Base-by-base conservation (phyloP, 2,797 vertebrate genomes). In the Chaenodraco wilsoni region DNA sequence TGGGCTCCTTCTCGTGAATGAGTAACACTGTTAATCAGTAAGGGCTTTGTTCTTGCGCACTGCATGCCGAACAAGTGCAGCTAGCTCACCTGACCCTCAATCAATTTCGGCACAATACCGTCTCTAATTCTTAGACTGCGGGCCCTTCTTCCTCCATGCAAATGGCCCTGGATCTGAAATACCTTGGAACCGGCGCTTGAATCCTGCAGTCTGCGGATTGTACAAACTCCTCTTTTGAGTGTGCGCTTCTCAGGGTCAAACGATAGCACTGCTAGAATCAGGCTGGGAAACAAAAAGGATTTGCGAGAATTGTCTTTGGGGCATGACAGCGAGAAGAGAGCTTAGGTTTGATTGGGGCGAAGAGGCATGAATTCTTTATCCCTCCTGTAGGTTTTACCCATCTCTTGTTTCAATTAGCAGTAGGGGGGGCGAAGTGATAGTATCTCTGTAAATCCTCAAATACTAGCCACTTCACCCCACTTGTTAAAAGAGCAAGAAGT, bases 21-120 rank as follows among this genome's bases (percentile, higher is more conserved):
- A 87, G 88, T 82, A 91, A 89, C 86, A 88, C 72, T 74, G 82
- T 85, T 89, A 88, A 91, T 88, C 82, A 89, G 82, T 33, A 0
- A 17, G 41, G 63, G 49, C 72, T 84, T 84, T 86, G 83, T 88
- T 83, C 64, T 62, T 71, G 57, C 46, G 64, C 58, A 63, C 72
- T 48, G 72, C 72, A 74, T 50, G 69, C 74, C 57, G 63, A 85
- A 73, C 77, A 72, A 82, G 70, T 57, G 62, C 60, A 21, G 60
- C 61, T 2, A 40, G 74, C 81, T 84, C 82, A 87, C 84, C 82
- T 84, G 87, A 90, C 74, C 85, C 75, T 72, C 50, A 46, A 80
- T 87, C 77, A 75, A 61, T 37, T 55, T 44, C 41, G 5, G 71
- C 75, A 69, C 81, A 87, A 84, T 73, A 2, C 40, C 52, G 0